phyloP scores from a whole-genome alignment of 1,140 invertebrate genomes.

The Pentalonia nigronervosa region DNA sequence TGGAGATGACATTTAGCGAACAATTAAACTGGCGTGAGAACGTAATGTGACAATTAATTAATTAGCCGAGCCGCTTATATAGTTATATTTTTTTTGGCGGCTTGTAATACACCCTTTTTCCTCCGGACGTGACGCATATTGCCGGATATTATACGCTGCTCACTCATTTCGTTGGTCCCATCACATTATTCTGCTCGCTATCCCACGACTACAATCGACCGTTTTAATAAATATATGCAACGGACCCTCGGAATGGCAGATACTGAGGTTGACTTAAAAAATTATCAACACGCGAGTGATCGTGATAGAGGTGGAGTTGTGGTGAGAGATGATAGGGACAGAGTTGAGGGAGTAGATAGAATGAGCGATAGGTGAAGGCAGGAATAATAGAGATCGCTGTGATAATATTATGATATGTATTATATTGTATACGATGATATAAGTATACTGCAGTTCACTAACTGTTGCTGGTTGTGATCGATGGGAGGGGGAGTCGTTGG shows the following conservation, averaged over 20 bases:
- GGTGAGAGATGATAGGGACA: background rate
- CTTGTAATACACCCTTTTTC: conserved; percentile 45
- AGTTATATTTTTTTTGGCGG: conserved; percentile 36
- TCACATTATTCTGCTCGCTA: conserved; percentile 13
- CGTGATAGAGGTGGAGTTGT: background rate
- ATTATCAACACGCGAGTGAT: background rate
- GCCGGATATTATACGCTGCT: conserved; percentile 28
- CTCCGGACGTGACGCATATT: conserved; percentile 50
- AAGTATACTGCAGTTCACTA: background rate
- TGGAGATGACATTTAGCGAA: conserved; percentile 25
- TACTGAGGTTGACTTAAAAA: background rate
- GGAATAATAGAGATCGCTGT: background rate
- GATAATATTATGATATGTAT: conserved; percentile 17
- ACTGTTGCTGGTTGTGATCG: background rate
- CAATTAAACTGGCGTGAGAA: conserved; percentile 55
- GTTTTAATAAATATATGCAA: conserved; percentile 22
- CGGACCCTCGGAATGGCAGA: background rate
- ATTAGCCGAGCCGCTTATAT: background rate
- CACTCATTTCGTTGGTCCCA: conserved; percentile 2
- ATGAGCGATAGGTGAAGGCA: background rate
- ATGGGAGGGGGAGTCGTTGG: background rate
- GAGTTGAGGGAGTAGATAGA: background rate
- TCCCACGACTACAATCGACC: conserved; percentile 42
- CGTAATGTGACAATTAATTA: conserved; percentile 51
- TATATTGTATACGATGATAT: too few relatives aligned